Evolutionary conservation across 2,888 invertebrate species (phyloP).

Genomic region (Zele albiditarsus): DNA sequence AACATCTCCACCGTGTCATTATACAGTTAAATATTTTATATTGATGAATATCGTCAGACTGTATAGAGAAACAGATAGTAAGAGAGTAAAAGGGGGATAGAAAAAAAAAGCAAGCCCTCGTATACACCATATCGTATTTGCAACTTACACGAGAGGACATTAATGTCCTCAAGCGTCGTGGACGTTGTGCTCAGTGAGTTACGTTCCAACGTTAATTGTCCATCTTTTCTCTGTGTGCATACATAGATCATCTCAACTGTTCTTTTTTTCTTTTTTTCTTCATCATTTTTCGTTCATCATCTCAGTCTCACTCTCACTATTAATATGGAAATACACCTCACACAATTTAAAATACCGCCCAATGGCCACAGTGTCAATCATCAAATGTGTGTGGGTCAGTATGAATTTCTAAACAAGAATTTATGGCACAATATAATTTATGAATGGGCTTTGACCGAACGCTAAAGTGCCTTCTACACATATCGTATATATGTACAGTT

Average conservation of each 20-base stretch:
- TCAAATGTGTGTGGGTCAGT: conserved; percentile 33
- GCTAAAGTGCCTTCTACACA: background rate
- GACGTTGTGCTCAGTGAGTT: conserved; percentile 51
- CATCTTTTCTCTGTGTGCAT: conserved; percentile 51
- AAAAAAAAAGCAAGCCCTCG: background rate
- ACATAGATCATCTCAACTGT: background rate
- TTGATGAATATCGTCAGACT: background rate
- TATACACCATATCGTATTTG: conserved; percentile 49
- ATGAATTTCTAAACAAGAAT: conserved; percentile 45
- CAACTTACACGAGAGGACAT: conserved; percentile 56
- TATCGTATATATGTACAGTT: background rate
- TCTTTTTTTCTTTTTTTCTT: background rate
- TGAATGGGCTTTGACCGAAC: conserved; percentile 17
- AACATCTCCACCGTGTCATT: background rate
- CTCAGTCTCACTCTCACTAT: conserved; percentile 43
- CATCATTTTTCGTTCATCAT: conserved; percentile 15
- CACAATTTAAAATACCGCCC: conserved; percentile 39
- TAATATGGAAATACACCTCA: conserved; percentile 17
- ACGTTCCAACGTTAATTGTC: conserved; percentile 61
- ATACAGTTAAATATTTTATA: background rate
- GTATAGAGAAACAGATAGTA: background rate
- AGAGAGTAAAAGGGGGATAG: background rate
- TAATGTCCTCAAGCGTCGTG: conserved; percentile 52
- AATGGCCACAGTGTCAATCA: conserved; percentile 52
- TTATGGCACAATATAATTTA: conserved; percentile 45